A percentile compares a stretch with the other conserved stretches of the same genome.
Evolutionary conservation across 2,113 vertebrate genomes (phyloP).

Genomic region (Dolichallabes microphthalmus): DNA sequence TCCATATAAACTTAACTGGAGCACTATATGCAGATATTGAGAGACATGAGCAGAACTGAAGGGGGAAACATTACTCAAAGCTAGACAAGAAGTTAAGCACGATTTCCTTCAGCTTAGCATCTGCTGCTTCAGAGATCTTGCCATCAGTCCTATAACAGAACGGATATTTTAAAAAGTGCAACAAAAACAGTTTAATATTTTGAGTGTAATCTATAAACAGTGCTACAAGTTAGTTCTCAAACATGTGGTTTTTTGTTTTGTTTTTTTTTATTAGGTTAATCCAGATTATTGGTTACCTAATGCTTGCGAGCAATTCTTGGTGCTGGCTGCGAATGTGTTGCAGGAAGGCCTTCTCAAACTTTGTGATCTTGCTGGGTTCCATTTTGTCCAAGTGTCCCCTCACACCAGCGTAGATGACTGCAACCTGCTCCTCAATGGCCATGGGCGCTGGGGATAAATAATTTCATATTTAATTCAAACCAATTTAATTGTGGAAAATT

Average conservation of each 20-base stretch:
- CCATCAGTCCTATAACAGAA: slow-evolving; percentile 81
- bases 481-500: background rate
- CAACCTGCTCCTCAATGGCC: slow-evolving; percentile 98
- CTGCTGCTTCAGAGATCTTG: slow-evolving; percentile 88
- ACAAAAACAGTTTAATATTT: background rate
- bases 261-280: background rate
- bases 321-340: slow-evolving; percentile 89
- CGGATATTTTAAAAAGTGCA: background rate
- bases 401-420: slow-evolving; percentile 96
- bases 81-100: slow-evolving; percentile 91
- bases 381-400: slow-evolving; percentile 95
- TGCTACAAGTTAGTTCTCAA: background rate
- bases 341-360: slow-evolving; percentile 92
- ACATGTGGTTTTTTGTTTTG: background rate
- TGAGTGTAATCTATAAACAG: background rate
- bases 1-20: slow-evolving; percentile 53
- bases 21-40: slow-evolving; percentile 53
- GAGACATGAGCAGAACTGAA: slow-evolving; percentile 34
- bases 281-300: slow-evolving; percentile 74
- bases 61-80: slow-evolving; percentile 74
- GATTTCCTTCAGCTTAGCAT: slow-evolving; percentile 89
- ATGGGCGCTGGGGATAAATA: slow-evolving; percentile 79
- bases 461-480: too few species aligned
- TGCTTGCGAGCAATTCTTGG: slow-evolving; percentile 81
- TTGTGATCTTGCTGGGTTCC: slow-evolving; percentile 97